phyloP scores from a whole-genome alignment of 2,888 invertebrate species.

The Sesia apiformis region DNA sequence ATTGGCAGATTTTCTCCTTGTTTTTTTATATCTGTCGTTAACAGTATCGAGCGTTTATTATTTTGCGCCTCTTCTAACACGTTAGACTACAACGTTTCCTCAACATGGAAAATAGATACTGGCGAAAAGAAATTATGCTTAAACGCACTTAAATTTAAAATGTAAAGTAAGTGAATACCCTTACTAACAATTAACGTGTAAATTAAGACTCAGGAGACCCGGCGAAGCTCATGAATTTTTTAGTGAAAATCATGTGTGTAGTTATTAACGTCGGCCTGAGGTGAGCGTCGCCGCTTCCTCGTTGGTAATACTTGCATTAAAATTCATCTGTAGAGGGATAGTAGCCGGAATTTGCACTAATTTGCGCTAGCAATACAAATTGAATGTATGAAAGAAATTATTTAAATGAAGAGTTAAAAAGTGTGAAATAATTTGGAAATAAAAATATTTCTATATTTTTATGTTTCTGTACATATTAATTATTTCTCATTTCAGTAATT shows the following conservation, averaged over 20 bases:
- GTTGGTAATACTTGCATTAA: not conserved
- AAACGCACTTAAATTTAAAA: not conserved
- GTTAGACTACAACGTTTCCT: not conserved
- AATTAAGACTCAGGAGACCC: not conserved
- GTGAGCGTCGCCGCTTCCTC: not conserved
- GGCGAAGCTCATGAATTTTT: not conserved
- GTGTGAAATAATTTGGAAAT: too few species aligned
- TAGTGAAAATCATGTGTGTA: not conserved
- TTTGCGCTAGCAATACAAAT: not conserved
- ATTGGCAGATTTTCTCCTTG: conserved; percentile 67
- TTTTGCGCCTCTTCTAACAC: conserved; percentile 34
- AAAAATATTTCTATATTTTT: too few species aligned
- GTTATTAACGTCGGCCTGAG: not conserved
- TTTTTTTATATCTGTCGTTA: conserved; percentile 51
- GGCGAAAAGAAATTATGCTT: not conserved
- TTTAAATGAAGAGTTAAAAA: not conserved
- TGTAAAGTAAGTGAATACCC: not conserved
- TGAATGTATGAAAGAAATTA: too few species aligned
- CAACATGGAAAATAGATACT: not conserved
- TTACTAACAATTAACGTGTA: not conserved
- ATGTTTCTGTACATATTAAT: too few species aligned
- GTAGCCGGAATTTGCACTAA: not conserved
- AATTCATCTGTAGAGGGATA: not conserved
- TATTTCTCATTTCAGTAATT: too few species aligned
- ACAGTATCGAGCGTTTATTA: conserved; percentile 23